Evolutionary conservation across 2,888 invertebrate genomes (phyloP).

Genomic region (Yponomeuta plumbellus): DNA sequence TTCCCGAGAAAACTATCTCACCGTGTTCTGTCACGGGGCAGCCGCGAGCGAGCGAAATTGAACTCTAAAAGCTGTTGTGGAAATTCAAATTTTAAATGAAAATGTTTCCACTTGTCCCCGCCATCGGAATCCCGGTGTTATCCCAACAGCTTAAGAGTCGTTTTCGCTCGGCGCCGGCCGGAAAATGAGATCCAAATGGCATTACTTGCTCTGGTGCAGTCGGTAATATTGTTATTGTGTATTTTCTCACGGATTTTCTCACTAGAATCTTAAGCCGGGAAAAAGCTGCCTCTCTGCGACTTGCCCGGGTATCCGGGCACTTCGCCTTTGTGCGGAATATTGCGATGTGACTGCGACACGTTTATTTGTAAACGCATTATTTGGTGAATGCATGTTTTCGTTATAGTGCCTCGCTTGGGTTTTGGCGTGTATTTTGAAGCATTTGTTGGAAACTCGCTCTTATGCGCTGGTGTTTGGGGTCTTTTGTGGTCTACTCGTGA

Average conservation of each 20-base stretch:
- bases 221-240: constrained; percentile 14
- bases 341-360: not conserved
- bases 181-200: constrained; percentile 11
- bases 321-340: not conserved
- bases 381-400: not conserved
- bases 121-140: not conserved
- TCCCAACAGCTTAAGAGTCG: not conserved
- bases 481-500: no score
- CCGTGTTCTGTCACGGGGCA: no score
- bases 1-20: no score
- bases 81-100: constrained; percentile 7
- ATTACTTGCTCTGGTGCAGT: constrained; percentile 13
- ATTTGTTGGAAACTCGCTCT: not conserved
- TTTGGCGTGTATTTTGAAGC: not conserved
- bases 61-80: constrained; percentile 1
- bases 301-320: not conserved
- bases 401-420: not conserved
- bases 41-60: not conserved
- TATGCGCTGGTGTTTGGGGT: no score
- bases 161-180: not conserved
- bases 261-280: constrained; percentile 6
- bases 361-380: constrained; percentile 2
- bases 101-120: not conserved
- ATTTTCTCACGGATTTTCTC: constrained; percentile 13
- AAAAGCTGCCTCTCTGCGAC: not conserved